Evolutionary conservation across 53 echinoderm and acorn worm genomes (phyloP).

Genomic region (Zoroaster sp.): DNA sequence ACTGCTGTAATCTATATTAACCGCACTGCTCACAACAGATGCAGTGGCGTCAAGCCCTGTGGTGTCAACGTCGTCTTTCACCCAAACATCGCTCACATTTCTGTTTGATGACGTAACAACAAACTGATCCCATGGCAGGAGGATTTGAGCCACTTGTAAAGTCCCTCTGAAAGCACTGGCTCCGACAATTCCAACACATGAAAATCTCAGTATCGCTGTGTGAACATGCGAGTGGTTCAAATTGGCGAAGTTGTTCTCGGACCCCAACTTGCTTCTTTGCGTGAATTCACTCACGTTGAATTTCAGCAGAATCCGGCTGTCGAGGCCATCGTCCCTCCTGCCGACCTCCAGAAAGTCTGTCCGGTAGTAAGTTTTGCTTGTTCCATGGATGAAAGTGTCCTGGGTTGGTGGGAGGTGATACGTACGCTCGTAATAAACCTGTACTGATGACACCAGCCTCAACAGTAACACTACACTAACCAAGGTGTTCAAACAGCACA

Average conservation of each 20-base stretch:
- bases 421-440: slow-evolving; percentile 5
- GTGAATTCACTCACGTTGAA: slow-evolving; percentile 30
- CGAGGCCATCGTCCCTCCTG: slow-evolving; percentile 1
- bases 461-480: background rate
- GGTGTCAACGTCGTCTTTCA: background rate
- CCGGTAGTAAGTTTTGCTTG: background rate
- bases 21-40: background rate
- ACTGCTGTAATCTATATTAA: background rate
- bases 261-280: slow-evolving; percentile 33
- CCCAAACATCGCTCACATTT: slow-evolving; percentile 7
- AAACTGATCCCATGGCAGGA: slow-evolving; percentile 10
- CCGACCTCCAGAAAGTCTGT: slow-evolving; percentile 42
- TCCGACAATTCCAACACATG: background rate
- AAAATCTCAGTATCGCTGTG: slow-evolving; percentile 30
- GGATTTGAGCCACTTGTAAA: slow-evolving; percentile 13
- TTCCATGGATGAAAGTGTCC: slow-evolving; percentile 53
- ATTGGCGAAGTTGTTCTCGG: slow-evolving; percentile 16
- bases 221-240: background rate
- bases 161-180: slow-evolving; percentile 3
- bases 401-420: slow-evolving; percentile 36
- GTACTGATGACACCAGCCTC: slow-evolving; percentile 16
- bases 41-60: slow-evolving; percentile 23
- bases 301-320: slow-evolving; percentile 45
- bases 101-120: slow-evolving; percentile 22
- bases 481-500: background rate